Evolutionary conservation across 2,888 invertebrate species (phyloP), one percentile per base, ranked within the genome.

Genomic region (Pseudococcus jackbeardsleyi): DNA sequence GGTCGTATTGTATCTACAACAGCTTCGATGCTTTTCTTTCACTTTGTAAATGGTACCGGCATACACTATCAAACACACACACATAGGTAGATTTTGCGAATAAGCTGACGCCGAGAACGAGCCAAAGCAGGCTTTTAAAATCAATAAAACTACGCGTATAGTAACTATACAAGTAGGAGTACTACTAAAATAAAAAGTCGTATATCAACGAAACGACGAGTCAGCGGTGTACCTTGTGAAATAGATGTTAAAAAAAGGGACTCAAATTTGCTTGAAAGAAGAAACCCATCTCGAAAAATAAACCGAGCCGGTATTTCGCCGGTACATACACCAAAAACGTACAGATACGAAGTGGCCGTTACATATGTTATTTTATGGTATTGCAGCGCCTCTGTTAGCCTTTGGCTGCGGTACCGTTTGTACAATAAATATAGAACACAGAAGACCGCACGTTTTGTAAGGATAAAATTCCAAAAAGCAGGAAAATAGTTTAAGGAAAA

Each of bases 71-170:
- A 33, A 33, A 33, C 26, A 33, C 3, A 33, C 26, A 33, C 26
- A 33, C 26, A 33, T 33, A 33, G 1, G 26, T 3, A 33, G 1
- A 33, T 33, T 33, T 33, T 3, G 26, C 26, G 26, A 33, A 33
- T 33, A 46, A 46, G 9, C 46, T 46, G 46, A 46, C 9, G 12
- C 46, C 46, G 46, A 46, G 46, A 46, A 46, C 26, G 26, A 33
- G 26, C 26, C 3, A 33, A 33, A 33, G 26, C 26, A 33, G 26
- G 26, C 26, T 33, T 33, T 33, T 33, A 59, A 59, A 59, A 59
- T 59, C 59, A 59, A 59, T 59, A 59, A 59, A 59, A 59, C 59
- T 59, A 59, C 59, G 19, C 59, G 59, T 59, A 59, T 9, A 19
- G 59, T 3, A 19, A 59, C 11, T 59, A 59, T 59, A 59, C 59